Percentiles rank a stretch among this genome's conserved stretches.
phyloP scores from a whole-genome alignment of 92 coral and sea anemone species.

The Virgularia gustaviana region DNA sequence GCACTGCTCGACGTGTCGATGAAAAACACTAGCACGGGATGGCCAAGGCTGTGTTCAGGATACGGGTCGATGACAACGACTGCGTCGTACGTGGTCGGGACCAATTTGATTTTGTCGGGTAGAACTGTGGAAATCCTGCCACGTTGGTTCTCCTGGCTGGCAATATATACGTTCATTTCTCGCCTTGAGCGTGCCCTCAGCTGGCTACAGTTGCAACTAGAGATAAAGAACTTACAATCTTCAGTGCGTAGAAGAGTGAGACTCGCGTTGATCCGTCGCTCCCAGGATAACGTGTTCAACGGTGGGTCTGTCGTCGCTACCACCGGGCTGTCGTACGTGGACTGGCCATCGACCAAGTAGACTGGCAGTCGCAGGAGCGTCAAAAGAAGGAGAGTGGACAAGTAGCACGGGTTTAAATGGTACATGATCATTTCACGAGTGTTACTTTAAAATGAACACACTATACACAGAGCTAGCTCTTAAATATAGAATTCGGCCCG shows the following conservation, averaged over 20 bases:
- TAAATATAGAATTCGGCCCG: constrained; percentile 40
- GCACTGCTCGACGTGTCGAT: constrained; percentile 56
- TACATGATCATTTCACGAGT: constrained; percentile 32
- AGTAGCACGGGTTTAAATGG: constrained; percentile 31
- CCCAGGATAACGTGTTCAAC: constrained; percentile 53
- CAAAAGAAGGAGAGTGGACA: constrained; percentile 27
- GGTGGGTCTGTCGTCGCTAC: constrained; percentile 14
- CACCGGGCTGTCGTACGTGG: constrained; percentile 1
- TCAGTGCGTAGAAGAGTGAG: constrained; percentile 54
- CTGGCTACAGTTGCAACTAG: constrained; percentile 57
- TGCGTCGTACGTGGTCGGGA: constrained; percentile 58
- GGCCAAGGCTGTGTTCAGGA: constrained; percentile 88
- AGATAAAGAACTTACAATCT: constrained; percentile 64
- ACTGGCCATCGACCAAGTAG: neutral
- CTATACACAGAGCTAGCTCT: constrained; percentile 19
- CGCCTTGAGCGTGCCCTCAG: constrained; percentile 43
- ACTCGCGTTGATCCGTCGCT: constrained; percentile 62
- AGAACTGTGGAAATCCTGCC: constrained; percentile 59
- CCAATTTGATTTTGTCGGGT: constrained; percentile 61
- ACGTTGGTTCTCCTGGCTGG: constrained; percentile 42
- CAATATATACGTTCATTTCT: constrained; percentile 76
- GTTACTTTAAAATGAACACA: constrained; percentile 44
- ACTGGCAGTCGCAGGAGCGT: constrained; percentile 6
- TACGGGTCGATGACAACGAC: constrained; percentile 85
- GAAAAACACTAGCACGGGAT: constrained; percentile 76